phyloP scores from a whole-genome alignment of 2,113 vertebrate species.

The Cavia aperea region DNA sequence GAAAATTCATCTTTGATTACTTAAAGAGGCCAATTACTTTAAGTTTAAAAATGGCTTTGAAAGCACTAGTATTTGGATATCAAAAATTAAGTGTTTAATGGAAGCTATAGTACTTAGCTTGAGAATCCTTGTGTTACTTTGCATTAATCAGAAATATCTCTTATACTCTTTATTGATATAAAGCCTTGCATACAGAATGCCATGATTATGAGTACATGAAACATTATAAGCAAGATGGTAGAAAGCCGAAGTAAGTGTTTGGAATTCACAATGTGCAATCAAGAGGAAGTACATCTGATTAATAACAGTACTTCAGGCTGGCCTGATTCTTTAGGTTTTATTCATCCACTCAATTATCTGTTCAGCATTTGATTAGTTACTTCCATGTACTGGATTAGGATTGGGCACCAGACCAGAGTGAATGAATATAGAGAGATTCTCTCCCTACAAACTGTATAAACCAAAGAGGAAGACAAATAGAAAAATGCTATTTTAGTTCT shows the following conservation, averaged over 20 bases:
- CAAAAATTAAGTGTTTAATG: constrained; percentile 49
- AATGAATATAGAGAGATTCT: background rate
- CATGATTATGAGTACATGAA: background rate
- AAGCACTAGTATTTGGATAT: constrained; percentile 34
- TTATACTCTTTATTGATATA: background rate
- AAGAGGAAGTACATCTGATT: background rate
- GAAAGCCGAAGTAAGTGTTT: background rate
- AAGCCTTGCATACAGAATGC: background rate
- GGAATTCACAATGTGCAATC: background rate
- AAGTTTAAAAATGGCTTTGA: constrained; percentile 30
- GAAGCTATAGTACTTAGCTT: background rate
- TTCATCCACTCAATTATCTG: background rate
- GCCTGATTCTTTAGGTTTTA: background rate
- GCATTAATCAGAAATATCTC: constrained; percentile 27
- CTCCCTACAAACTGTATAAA: background rate
- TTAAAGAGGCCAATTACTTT: constrained; percentile 33
- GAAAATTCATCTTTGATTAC: background rate
- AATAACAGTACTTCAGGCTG: background rate
- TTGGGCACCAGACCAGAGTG: background rate
- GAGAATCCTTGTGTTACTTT: constrained; percentile 34
- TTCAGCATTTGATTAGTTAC: background rate
- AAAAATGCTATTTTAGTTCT: background rate
- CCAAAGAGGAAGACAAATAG: background rate
- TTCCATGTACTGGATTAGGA: background rate
- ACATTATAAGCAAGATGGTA: background rate